Conservation (phyloP, 2,797 vertebrate species). For the Acanthurus lineatus region DNA sequence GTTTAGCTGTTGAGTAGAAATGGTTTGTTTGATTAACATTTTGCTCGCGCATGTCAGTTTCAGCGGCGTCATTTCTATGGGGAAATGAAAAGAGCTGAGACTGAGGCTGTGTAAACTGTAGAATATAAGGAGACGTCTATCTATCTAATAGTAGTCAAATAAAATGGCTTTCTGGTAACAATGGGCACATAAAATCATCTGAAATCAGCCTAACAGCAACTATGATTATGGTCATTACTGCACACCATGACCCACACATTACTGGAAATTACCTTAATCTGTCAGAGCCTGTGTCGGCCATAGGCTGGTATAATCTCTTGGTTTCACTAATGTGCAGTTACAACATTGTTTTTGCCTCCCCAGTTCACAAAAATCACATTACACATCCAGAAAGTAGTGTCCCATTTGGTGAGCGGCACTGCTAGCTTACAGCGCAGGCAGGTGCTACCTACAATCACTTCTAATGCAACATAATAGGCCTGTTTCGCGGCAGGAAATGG, state of each 20-base stretch:
- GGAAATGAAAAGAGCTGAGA: conserved; percentile 65
- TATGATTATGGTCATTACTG: conserved; percentile 74
- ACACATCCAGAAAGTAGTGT: conserved; percentile 50
- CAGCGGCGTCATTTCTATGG: conserved; percentile 48
- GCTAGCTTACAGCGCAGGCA: conserved; percentile 34
- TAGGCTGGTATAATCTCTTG: conserved; percentile 63
- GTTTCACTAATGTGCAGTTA: conserved; percentile 76
- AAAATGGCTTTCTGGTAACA: conserved; percentile 41
- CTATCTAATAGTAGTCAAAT: conserved; percentile 10
- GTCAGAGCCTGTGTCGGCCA: conserved; percentile 22
- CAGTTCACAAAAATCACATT: conserved; percentile 77
- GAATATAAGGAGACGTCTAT: neutral
- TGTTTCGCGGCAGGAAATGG: conserved; percentile 26
- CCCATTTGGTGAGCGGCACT: conserved; percentile 54
- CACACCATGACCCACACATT: conserved; percentile 61
- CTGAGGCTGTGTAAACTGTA: conserved; percentile 42
- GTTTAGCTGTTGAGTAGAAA: conserved; percentile 77
- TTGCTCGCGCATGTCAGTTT: conserved; percentile 72
- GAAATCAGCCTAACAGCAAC: conserved; percentile 62
- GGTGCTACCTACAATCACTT: conserved; percentile 26
- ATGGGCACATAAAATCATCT: conserved; percentile 46
- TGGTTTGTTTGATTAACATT: conserved; percentile 84
- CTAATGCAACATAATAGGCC: conserved; percentile 46
- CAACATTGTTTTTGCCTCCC: conserved; percentile 77
- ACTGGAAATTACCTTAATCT: conserved; percentile 55